These are phyloP conservation scores for Drosophila kohkoa DNA, from an alignment of 1,140 invertebrate genomes.

Conservation along the genomic window DNA sequence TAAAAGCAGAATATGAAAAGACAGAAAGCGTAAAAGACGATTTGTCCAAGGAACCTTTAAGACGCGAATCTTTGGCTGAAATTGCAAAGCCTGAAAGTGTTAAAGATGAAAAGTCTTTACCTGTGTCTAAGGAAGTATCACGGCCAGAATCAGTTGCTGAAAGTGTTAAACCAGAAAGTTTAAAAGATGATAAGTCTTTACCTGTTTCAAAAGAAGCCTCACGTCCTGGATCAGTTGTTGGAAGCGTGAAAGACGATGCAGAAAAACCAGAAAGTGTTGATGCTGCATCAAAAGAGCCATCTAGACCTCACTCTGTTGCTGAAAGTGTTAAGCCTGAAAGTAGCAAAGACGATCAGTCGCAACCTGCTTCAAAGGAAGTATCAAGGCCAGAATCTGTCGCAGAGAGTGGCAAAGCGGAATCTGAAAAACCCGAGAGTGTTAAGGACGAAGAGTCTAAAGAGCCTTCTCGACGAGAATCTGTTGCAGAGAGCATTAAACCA, in stretches of 20 bases:
- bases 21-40: constrained; percentile 28
- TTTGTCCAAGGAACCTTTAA: constrained; percentile 22
- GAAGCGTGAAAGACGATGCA: constrained; percentile 7
- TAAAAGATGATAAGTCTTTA: constrained; percentile 33
- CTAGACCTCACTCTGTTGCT: constrained; percentile 29
- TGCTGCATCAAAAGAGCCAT: constrained; percentile 36
- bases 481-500: constrained; percentile 14
- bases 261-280: constrained; percentile 16
- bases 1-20: constrained; percentile 18
- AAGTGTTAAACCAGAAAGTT: constrained; percentile 33
- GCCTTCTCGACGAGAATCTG: constrained; percentile 25
- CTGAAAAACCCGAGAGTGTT: not conserved
- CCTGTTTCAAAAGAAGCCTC: constrained; percentile 39
- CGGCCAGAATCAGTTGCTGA: constrained; percentile 41
- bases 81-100: constrained; percentile 16
- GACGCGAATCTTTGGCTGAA: constrained; percentile 27
- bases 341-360: constrained; percentile 36
- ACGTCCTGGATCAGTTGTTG: constrained; percentile 35
- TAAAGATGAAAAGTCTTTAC: constrained; percentile 28
- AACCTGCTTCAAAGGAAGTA: constrained; percentile 21
- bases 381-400: constrained; percentile 16
- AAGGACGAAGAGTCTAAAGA: constrained; percentile 32
- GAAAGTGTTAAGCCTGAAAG: constrained; percentile 12
- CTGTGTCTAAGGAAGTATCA: constrained; percentile 50
- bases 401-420: constrained; percentile 12